Percentiles rank a stretch among this genome's conserved stretches.
phyloP scores from a whole-genome alignment of 2,797 vertebrate genomes.

The Dipus sagitta region DNA sequence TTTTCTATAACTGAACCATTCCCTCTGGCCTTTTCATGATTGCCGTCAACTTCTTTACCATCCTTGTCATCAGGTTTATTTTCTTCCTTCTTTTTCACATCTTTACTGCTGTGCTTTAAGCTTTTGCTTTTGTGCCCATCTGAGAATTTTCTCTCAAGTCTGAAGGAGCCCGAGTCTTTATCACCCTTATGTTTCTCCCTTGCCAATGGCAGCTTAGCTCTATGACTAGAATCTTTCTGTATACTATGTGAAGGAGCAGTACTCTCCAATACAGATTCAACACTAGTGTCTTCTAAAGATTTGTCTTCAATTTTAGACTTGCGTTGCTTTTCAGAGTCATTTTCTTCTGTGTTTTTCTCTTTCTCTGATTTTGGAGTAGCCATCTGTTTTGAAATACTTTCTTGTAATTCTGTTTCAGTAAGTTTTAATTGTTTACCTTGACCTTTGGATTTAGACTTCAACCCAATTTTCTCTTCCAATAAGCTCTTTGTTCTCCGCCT shows the following conservation, averaged over 20 bases:
- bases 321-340: conserved; percentile 90
- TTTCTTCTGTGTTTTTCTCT: conserved; percentile 85
- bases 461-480: conserved; percentile 88
- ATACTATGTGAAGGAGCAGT: conserved; percentile 67
- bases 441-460: conserved; percentile 91
- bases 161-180: conserved; percentile 87
- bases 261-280: conserved; percentile 73
- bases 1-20: conserved; percentile 87
- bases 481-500: conserved; percentile 91
- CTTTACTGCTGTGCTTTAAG: conserved; percentile 87
- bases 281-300: conserved; percentile 78
- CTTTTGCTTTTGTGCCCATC: conserved; percentile 89
- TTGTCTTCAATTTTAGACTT: conserved; percentile 91
- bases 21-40: conserved; percentile 84
- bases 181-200: conserved; percentile 93
- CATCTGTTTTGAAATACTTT: conserved; percentile 81
- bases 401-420: conserved; percentile 89
- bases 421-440: conserved; percentile 89
- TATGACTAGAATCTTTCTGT: conserved; percentile 87
- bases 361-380: conserved; percentile 88
- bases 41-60: conserved; percentile 88
- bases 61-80: conserved; percentile 89
- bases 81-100: conserved; percentile 91
- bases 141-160: conserved; percentile 90
- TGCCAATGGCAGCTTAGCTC: conserved; percentile 80